A percentile compares a stretch with the other conserved stretches of the same genome.
Evolutionary conservation across 2,888 invertebrate species (phyloP).

Genomic region (Ornithoptera priamus): DNA sequence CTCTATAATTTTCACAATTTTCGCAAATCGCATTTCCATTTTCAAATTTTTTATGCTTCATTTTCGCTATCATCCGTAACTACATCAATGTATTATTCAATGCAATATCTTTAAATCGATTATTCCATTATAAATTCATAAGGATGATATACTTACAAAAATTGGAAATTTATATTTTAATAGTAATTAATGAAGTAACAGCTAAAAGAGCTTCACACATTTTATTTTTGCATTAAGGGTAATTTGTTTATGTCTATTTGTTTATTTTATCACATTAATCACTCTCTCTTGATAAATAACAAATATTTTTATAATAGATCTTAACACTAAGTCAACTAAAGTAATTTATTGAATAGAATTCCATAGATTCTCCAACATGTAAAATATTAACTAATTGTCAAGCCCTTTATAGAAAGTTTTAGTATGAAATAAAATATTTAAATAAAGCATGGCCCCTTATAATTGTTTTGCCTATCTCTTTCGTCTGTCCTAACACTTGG

Average conservation of each 20-base stretch:
- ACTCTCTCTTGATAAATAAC: too few relatives aligned
- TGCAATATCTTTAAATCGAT: neutral
- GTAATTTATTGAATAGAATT: neutral
- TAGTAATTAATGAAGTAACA: too few relatives aligned
- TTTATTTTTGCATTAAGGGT: too few relatives aligned
- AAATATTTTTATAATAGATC: neutral
- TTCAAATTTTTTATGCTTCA: constrained; percentile 16
- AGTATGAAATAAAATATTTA: constrained; percentile 8
- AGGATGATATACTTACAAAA: neutral
- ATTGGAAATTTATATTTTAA: too few relatives aligned
- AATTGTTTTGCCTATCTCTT: constrained; percentile 65
- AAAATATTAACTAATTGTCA: neutral
- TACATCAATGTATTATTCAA: neutral
- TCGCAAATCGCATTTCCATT: constrained; percentile 8
- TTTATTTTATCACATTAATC: too few relatives aligned
- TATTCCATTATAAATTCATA: neutral
- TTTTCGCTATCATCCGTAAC: constrained; percentile 2
- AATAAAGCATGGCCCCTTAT: constrained; percentile 51
- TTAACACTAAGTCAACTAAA: neutral
- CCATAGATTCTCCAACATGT: neutral
- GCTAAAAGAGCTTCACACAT: too few relatives aligned
- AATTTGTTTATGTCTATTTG: too few relatives aligned
- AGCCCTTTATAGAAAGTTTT: constrained; percentile 19
- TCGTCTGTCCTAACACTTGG: constrained; percentile 69
- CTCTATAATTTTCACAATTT: constrained; percentile 10